Percentiles rank a stretch among this genome's conserved stretches.
phyloP scores from a whole-genome alignment of 2,888 invertebrate genomes.

The Adelphocoris suturalis region DNA sequence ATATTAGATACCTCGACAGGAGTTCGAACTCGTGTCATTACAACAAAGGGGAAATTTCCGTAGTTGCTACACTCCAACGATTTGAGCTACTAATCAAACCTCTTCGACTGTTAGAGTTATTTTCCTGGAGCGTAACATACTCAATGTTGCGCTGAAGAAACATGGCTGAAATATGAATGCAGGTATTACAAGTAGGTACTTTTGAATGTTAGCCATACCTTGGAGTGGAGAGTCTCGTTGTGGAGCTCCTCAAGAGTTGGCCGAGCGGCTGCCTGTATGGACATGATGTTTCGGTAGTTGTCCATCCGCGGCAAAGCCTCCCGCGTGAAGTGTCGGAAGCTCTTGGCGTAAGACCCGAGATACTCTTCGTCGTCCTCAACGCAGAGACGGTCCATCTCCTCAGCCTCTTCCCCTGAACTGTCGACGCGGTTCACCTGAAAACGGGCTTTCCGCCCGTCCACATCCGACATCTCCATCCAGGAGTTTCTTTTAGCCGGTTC shows the following conservation, averaged over 20 bases:
- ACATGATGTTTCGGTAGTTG: constrained; percentile 93
- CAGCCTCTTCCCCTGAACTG: constrained; percentile 79
- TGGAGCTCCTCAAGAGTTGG: constrained; percentile 94
- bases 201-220: constrained; percentile 82
- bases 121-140: too few species aligned
- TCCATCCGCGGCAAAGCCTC: constrained; percentile 93
- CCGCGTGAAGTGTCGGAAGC: constrained; percentile 91
- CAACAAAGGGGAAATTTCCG: too few species aligned
- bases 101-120: too few species aligned
- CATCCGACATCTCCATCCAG: constrained; percentile 67
- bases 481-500: constrained; percentile 48
- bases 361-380: constrained; percentile 80
- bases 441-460: constrained; percentile 77
- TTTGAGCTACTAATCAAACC: too few species aligned
- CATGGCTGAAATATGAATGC: too few species aligned
- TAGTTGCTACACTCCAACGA: too few species aligned
- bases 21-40: too few species aligned
- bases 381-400: constrained; percentile 75
- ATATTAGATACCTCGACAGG: too few species aligned
- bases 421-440: constrained; percentile 84
- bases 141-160: too few species aligned
- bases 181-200: neutral
- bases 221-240: constrained; percentile 88
- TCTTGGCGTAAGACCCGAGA: constrained; percentile 88
- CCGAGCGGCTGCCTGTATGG: constrained; percentile 91